Percentiles rank a stretch among this genome's conserved stretches.
Conservation (phyloP, 2,888 invertebrate genomes). For the Aelia acuminata region DNA sequence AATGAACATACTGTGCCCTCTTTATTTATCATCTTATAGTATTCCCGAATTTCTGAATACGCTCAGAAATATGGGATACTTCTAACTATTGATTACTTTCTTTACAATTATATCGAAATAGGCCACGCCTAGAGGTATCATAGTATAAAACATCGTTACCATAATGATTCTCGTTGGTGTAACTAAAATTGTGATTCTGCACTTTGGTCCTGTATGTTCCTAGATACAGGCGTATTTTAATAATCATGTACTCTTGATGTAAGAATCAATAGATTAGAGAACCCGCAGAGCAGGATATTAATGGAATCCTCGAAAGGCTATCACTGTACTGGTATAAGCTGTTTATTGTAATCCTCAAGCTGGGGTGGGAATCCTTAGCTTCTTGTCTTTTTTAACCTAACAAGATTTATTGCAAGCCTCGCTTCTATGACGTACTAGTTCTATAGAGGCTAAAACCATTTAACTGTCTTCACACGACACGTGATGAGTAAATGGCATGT, state of each 20-base stretch:
- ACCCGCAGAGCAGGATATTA: neutral
- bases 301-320: slow-evolving; percentile 12
- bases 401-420: slow-evolving; percentile 14
- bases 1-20: too few species aligned
- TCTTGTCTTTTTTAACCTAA: neutral
- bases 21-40: too few species aligned
- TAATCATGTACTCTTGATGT: neutral
- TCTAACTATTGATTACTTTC: too few species aligned
- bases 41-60: too few species aligned
- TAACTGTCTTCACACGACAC: neutral
- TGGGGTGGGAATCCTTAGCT: neutral
- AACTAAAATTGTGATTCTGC: too few species aligned
- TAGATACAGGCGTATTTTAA: neutral
- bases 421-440: neutral
- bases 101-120: too few species aligned
- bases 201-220: neutral
- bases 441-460: neutral
- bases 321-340: neutral
- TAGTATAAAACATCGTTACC: too few species aligned
- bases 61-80: too few species aligned
- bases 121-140: too few species aligned
- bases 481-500: neutral
- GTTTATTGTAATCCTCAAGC: neutral
- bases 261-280: neutral
- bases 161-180: too few species aligned